Conservation (phyloP, 2,113 vertebrate genomes). For the Salvator merianae region DNA sequence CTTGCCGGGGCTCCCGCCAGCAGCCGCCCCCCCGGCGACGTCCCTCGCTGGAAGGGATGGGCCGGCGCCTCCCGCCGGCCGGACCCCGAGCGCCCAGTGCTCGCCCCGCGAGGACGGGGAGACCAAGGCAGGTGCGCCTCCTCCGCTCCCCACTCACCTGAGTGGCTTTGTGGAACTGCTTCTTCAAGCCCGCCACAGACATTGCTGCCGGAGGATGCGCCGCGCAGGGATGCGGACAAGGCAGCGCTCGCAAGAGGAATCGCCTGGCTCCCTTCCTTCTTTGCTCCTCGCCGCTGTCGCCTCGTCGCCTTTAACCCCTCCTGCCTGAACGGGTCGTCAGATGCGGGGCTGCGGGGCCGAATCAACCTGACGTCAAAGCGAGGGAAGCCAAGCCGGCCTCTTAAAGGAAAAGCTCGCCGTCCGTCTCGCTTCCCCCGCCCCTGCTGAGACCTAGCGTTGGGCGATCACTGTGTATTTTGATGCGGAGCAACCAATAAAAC, state of each 20-base stretch:
- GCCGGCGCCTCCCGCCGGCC: background rate
- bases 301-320: background rate
- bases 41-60: too few species aligned
- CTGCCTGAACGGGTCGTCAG: conserved; percentile 25
- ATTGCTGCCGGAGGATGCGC: conserved; percentile 50
- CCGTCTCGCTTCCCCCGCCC: too few species aligned
- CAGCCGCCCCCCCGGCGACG: too few species aligned
- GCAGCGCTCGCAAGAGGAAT: background rate
- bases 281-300: background rate
- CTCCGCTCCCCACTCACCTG: conserved; percentile 72
- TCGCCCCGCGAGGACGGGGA: too few species aligned
- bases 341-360: conserved; percentile 52
- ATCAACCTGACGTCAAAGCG: conserved; percentile 75
- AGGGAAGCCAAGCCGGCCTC: conserved; percentile 58
- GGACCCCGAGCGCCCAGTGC: background rate
- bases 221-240: background rate
- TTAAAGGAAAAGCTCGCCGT: conserved; percentile 63
- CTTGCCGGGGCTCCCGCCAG: background rate
- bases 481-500: too few species aligned
- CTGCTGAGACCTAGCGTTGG: too few species aligned
- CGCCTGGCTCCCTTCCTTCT: conserved; percentile 6
- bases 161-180: conserved; percentile 91
- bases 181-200: conserved; percentile 88
- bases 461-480: too few species aligned
- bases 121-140: too few species aligned